Conservation (phyloP, 2,113 vertebrate species). For the Percopsis transmontana region DNA sequence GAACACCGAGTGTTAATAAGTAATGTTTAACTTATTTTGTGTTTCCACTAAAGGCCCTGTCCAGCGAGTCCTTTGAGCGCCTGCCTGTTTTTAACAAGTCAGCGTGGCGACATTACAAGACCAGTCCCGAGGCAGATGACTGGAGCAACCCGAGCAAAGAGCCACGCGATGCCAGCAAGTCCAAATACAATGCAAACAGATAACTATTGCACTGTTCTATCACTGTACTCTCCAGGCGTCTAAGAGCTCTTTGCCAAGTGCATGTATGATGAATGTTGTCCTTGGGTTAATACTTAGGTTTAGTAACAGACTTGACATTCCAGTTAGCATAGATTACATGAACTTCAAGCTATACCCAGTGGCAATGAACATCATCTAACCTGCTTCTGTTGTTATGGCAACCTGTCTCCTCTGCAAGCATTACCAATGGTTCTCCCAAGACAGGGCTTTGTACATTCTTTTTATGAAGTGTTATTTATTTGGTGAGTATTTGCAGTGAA, state of each 20-base stretch:
- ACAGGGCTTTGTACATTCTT: background rate
- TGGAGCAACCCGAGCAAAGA: conserved; percentile 99
- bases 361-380: conserved; percentile 52
- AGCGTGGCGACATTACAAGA: conserved; percentile 95
- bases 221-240: conserved; percentile 21
- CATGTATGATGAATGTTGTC: conserved; percentile 53
- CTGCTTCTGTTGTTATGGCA: conserved; percentile 44
- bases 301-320: conserved; percentile 37
- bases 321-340: conserved; percentile 10
- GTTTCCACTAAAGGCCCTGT: conserved; percentile 83
- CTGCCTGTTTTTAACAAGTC: conserved; percentile 98
- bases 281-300: conserved; percentile 48
- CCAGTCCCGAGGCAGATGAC: conserved; percentile 93
- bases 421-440: conserved; percentile 19
- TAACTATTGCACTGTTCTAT: conserved; percentile 64
- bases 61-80: conserved; percentile 97
- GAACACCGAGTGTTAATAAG: too few relatives aligned
- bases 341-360: conserved; percentile 35
- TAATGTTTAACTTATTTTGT: background rate
- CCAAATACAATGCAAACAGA: conserved; percentile 92
- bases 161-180: conserved; percentile 88
- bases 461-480: background rate
- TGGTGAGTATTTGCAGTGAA: background rate
- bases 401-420: background rate
- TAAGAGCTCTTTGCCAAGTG: conserved; percentile 22